These are phyloP conservation scores for Tetraodon nigroviridis DNA, from an alignment of 2,113 vertebrate species.

Conservation along the genomic window DNA sequence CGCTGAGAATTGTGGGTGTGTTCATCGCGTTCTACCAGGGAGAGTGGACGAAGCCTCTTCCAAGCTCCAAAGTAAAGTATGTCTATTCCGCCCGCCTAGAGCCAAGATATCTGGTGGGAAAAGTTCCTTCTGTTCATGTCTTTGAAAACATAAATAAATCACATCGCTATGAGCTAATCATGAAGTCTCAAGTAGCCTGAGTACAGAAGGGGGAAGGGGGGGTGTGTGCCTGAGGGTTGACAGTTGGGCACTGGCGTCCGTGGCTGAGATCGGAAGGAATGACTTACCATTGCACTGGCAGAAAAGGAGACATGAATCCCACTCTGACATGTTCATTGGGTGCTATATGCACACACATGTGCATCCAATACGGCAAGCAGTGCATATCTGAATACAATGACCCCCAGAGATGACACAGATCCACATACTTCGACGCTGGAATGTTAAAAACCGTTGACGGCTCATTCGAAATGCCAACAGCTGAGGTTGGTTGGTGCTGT, in stretches of 20 bases:
- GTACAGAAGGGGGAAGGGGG: constrained; percentile 14
- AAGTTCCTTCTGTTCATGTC: constrained; percentile 67
- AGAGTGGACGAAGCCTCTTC: constrained; percentile 53
- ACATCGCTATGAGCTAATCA: constrained; percentile 72
- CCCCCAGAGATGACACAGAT: constrained; percentile 44
- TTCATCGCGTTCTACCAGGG: constrained; percentile 55
- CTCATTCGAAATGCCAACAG: constrained; percentile 73
- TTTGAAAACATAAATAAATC: constrained; percentile 77
- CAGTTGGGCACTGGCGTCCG: constrained; percentile 51
- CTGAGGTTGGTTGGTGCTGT: constrained; percentile 54
- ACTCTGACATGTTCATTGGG: constrained; percentile 40
- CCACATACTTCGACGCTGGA: constrained; percentile 52
- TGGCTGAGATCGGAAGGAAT: constrained; percentile 54
- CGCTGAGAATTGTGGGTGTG: constrained; percentile 64
- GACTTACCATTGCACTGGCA: constrained; percentile 39
- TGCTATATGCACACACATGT: constrained; percentile 26
- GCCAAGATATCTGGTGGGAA: constrained; percentile 75
- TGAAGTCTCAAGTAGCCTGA: constrained; percentile 60
- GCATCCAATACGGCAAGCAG: constrained; percentile 17
- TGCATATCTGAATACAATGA: constrained; percentile 37
- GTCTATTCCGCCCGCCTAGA: constrained; percentile 54
- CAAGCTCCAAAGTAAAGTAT: constrained; percentile 52
- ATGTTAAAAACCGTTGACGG: constrained; percentile 66
- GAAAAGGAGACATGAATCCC: constrained; percentile 32
- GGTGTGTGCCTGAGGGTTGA: constrained; percentile 13